Percentiles rank a stretch among this genome's conserved stretches.
Evolutionary conservation across 2,797 vertebrate species (phyloP).

Genomic region (Psittacula echo): DNA sequence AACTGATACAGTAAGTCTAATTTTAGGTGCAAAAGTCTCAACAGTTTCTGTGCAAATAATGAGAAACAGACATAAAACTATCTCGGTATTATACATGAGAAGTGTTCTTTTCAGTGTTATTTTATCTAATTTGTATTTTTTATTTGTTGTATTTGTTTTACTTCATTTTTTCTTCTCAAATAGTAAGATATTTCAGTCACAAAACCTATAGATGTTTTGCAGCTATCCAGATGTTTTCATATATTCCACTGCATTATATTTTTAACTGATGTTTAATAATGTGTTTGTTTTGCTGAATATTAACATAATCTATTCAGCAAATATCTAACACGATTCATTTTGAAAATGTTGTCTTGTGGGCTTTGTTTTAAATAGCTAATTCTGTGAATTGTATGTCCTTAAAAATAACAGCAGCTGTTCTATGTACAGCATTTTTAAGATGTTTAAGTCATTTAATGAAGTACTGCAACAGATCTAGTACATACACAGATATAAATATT

Average conservation of each 20-base stretch:
- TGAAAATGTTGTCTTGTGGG: not conserved
- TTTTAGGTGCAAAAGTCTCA: slow-evolving; percentile 47
- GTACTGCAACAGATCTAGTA: not conserved
- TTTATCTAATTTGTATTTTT: not conserved
- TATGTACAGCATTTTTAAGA: not conserved
- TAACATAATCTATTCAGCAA: not conserved
- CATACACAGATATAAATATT: not conserved
- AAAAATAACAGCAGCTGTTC: not conserved
- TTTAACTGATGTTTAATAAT: not conserved
- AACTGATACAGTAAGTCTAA: not conserved
- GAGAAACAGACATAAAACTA: slow-evolving; percentile 5
- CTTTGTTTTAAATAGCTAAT: not conserved
- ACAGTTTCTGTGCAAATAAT: slow-evolving; percentile 27
- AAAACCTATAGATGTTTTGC: not conserved
- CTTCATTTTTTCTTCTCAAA: not conserved
- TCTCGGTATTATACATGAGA: not conserved
- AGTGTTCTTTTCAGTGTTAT: not conserved
- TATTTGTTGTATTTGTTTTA: not conserved
- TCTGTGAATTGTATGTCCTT: not conserved
- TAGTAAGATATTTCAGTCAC: not conserved
- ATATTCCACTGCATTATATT: not conserved
- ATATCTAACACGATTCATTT: not conserved
- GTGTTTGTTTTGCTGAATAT: not conserved
- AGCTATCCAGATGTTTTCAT: not conserved
- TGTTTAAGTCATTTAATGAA: not conserved